Percentiles rank a stretch among this genome's conserved stretches.
These are phyloP conservation scores for Scalopus aquaticus DNA, from an alignment of 2,113 vertebrate genomes.

Conservation along the genomic window DNA sequence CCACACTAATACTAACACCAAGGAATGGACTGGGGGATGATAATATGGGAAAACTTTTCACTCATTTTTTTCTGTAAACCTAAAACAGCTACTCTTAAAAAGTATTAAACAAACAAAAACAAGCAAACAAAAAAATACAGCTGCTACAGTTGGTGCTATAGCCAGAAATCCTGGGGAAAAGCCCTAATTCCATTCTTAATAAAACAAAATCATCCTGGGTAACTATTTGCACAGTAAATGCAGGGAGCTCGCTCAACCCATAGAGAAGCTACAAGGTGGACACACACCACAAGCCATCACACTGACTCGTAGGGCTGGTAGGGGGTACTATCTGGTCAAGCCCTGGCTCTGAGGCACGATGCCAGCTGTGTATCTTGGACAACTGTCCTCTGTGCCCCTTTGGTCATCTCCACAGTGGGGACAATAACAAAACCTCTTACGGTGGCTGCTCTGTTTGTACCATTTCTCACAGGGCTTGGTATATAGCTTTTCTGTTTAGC, in stretches of 20 bases:
- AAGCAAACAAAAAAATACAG: too few relatives aligned
- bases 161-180: background rate
- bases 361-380: background rate
- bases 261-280: rapidly evolving
- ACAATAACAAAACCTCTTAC: background rate
- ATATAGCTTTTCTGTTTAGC: background rate
- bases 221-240: background rate
- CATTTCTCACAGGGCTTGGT: background rate
- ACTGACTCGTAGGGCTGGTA: background rate
- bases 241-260: background rate
- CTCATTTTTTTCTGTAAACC: background rate
- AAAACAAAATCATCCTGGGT: background rate
- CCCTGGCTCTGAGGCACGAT: background rate
- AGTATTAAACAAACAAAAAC: background rate
- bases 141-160: background rate
- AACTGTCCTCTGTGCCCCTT: background rate
- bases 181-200: background rate
- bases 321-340: too few relatives aligned
- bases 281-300: background rate
- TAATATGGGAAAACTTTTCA: rapidly evolving
- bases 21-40: background rate
- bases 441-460: background rate
- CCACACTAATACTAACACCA: too few relatives aligned
- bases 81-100: background rate
- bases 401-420: background rate